Evolutionary conservation across 1,140 invertebrate species (phyloP), one percentile per base, ranked within the genome.

Genomic region (Phthorimaea operculella): DNA sequence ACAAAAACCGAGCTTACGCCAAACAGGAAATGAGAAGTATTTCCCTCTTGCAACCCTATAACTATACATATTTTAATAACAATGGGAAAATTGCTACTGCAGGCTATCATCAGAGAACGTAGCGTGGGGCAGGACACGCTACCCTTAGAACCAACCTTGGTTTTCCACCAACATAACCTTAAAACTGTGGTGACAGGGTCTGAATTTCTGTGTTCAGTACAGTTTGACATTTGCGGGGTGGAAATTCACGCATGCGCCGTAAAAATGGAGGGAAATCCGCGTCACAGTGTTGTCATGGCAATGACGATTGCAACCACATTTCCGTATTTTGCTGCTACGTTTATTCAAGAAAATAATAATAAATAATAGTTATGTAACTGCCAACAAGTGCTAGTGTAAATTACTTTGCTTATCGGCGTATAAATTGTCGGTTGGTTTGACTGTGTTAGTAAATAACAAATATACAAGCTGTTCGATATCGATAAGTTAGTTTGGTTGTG

Each of bases 251-350:
- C 76, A 75, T 74, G 77, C 79, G 78, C 76, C 74, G 72, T 57
- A 47, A 57, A 79, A 79, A 81, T 80, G 80, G 80, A 83, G 80
- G 78, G 80, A 83, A 83, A 71, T 63, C 62, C 52, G 18, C 57
- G 64, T 67, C 48, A 75, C 69, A 70, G 64, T 70, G 74, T 83
- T 66, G 68, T 65, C 72, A 79, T 79, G 58, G 69, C 63, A 58
- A 78, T 70, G 59, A 54, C 55, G 62, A 60, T 59, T 69, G 68
- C 70, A 76, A 58, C 54, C 62, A 54, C 51, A 49, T 55, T 47
- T 47, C 44, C 3, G 15, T 7, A 50, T 36, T 50, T 50, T 17
- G n/a, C 48, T 39, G 3, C n/a, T 39, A n/a, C n/a, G n/a, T 39
- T 39, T 39, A 39, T 39, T 12, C 36, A 39, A 34, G 4, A 39